Evolutionary conservation across 2,888 invertebrate genomes (phyloP).

Genomic region (Rhabditoides inermis): DNA sequence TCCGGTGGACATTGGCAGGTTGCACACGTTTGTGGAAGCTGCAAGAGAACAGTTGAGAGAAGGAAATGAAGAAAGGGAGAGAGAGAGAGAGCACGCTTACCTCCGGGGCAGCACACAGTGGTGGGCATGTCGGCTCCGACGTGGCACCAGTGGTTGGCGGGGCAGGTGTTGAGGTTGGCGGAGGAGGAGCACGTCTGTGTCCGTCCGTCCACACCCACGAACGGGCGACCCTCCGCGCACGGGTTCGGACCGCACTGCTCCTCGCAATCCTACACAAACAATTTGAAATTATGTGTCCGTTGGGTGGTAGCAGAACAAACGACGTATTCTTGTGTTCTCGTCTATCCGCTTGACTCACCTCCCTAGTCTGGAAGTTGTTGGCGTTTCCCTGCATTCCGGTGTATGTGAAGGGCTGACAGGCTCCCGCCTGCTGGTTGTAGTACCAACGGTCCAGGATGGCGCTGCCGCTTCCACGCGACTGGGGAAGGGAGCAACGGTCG

Average conservation of each 20-base stretch:
- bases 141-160: conserved; percentile 50
- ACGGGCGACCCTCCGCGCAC: conserved; percentile 45
- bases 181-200: conserved; percentile 46
- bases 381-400: conserved; percentile 46
- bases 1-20: conserved; percentile 49
- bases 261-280: conserved; percentile 23
- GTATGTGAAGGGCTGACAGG: conserved; percentile 48
- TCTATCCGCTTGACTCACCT: too few relatives aligned
- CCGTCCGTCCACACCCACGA: conserved; percentile 44
- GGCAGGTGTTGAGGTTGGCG: conserved; percentile 46
- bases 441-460: conserved; percentile 40
- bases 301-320: background rate
- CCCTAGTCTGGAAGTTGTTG: conserved; percentile 47
- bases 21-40: conserved; percentile 46
- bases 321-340: too few relatives aligned
- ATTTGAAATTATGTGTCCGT: background rate
- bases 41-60: conserved; percentile 2
- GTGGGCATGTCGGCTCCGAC: conserved; percentile 42
- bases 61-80: too few relatives aligned
- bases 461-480: conserved; percentile 34
- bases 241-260: conserved; percentile 42
- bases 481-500: conserved; percentile 33
- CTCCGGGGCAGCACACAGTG: conserved; percentile 50
- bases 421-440: conserved; percentile 37
- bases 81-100: conserved; percentile 8